Evolutionary conservation across 2,113 vertebrate genomes (phyloP), one percentile per base, ranked within the genome.

Genomic region (Heterotilapia buettikoferi): DNA sequence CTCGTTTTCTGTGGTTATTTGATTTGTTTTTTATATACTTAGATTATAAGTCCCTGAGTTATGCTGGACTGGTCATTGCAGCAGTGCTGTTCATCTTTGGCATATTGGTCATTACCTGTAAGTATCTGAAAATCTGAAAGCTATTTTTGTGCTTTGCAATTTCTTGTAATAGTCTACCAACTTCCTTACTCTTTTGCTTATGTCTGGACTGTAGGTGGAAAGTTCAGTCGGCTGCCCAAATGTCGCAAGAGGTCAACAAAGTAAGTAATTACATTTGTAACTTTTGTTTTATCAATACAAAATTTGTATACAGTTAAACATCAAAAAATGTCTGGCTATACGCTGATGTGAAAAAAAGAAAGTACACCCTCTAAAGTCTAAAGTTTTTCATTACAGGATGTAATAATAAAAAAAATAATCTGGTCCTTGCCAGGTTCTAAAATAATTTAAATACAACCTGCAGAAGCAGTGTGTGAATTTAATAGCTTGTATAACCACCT

Each of bases 101-200:
- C 5, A 95, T 96, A 82, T 63, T 96, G 93, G 86, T 97, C 50
- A 80, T 97, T 16, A 36, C 89, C 45, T 96, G 96, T 97, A 85
- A 96, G 96, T 95, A 10, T 50, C 9, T 21, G n/a, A 47, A 59
- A 82, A 86, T 61, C 33, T 31, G 4, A 50, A 45, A 83, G 16
- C 9, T 43, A 19, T 11, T 36, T 24, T 14, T 16, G 24, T 50
- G 4, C 26, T 61, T 18, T 56, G 5, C 21, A 2, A 52, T 76
- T 10, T 68, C 12, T 78, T 24, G 4, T 63, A 12, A 83, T 50
- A 10, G 16, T 54, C 4, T 47, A n/a, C 21, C 29, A 18, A 5
- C 50, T 19, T 63, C 12, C 19, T 80, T 5, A 26, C 29, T 43
- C 11, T 43, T 63, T 43, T 85, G 6, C 52, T 63, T n/a, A 13